phyloP scores from a whole-genome alignment of 2,888 invertebrate genomes.

The Alloscopus bannaensis region DNA sequence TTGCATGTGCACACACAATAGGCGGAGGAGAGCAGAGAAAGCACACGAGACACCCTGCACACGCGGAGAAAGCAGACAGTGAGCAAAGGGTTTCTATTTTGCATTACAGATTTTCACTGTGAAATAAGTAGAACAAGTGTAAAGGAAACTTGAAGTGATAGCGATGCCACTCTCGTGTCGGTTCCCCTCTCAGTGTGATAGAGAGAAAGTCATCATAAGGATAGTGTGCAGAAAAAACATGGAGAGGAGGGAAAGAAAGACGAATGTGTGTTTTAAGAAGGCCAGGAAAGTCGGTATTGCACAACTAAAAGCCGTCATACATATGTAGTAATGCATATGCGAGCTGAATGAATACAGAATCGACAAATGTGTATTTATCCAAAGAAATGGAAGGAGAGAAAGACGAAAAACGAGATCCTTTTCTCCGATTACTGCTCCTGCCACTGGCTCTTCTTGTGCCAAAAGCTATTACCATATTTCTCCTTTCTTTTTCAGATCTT shows the following conservation, averaged over 20 bases:
- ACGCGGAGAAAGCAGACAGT: neutral
- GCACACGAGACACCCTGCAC: neutral
- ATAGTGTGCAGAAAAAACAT: constrained; percentile 12
- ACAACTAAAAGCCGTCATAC: neutral
- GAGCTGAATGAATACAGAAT: constrained; percentile 29
- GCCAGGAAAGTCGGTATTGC: neutral
- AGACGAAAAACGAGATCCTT: constrained; percentile 54
- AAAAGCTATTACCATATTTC: constrained; percentile 63
- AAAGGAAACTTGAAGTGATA: constrained; percentile 33
- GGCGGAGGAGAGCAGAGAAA: too few relatives aligned
- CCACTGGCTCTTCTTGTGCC: constrained; percentile 48
- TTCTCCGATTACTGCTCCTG: constrained; percentile 52
- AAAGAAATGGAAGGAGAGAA: constrained; percentile 15
- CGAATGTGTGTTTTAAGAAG: neutral
- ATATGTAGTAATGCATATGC: constrained; percentile 14
- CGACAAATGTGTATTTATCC: constrained; percentile 38
- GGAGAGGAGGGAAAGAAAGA: constrained; percentile 4
- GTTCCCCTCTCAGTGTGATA: constrained; percentile 14
- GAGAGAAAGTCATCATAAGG: constrained; percentile 30
- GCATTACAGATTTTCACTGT: constrained; percentile 50
- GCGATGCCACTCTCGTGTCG: constrained; percentile 27
- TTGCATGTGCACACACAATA: neutral
- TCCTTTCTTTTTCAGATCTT: constrained; percentile 53
- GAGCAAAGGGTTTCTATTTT: constrained; percentile 29
- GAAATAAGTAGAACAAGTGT: constrained; percentile 47